Evolutionary conservation across 2,113 vertebrate genomes (phyloP).

Genomic region (Scartelaos histophorus): DNA sequence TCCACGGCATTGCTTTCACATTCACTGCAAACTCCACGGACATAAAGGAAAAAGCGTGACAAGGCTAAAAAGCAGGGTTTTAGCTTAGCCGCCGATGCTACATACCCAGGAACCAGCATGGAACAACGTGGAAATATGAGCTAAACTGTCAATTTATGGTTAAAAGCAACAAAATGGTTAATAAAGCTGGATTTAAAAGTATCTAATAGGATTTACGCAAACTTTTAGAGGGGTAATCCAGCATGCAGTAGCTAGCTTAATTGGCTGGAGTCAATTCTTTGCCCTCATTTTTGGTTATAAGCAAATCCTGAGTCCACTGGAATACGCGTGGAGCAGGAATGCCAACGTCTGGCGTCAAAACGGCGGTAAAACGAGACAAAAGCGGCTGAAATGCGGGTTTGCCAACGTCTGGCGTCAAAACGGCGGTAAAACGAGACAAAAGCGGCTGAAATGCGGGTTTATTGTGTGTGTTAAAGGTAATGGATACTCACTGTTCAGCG

Average conservation of each 20-base stretch:
- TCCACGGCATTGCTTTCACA: neutral
- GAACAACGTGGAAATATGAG: slow-evolving; percentile 10
- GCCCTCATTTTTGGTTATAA: slow-evolving; percentile 28
- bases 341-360: no score
- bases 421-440: neutral
- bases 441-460: neutral
- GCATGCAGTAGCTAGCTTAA: slow-evolving; percentile 49
- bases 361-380: neutral
- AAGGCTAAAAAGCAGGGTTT: slow-evolving; percentile 38
- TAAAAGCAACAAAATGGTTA: neutral
- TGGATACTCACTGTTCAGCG: slow-evolving; percentile 55
- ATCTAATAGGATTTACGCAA: neutral
- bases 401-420: neutral
- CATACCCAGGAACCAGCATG: slow-evolving; percentile 12
- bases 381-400: neutral
- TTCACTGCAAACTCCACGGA: neutral
- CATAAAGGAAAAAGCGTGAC: slow-evolving; percentile 47
- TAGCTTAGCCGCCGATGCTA: slow-evolving; percentile 51
- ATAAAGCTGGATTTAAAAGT: neutral
- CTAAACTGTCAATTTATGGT: neutral
- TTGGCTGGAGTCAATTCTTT: slow-evolving; percentile 38
- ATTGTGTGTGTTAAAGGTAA: neutral
- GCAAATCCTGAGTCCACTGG: slow-evolving; percentile 15
- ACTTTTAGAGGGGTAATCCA: slow-evolving; percentile 2
- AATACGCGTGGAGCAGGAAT: neutral